Percentiles rank a stretch among this genome's conserved stretches.
phyloP scores from a whole-genome alignment of 2,797 vertebrate genomes.

The Brotula barbata region DNA sequence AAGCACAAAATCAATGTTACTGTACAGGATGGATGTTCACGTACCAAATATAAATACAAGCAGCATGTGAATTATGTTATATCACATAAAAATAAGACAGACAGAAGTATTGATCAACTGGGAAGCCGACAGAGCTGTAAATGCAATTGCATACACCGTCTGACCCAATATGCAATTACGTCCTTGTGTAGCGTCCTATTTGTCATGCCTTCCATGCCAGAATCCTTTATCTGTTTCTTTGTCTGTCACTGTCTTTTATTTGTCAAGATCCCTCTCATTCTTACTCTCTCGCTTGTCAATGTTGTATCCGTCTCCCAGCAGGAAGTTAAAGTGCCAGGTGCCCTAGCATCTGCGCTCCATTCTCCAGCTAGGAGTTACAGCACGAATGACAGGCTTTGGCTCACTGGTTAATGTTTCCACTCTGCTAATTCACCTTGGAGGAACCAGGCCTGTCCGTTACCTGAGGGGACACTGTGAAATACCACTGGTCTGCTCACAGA shows the following conservation, averaged over 20 bases:
- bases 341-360: constrained; percentile 72
- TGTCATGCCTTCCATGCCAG: constrained; percentile 21
- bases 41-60: constrained; percentile 6
- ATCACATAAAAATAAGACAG: background rate
- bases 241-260: constrained; percentile 34
- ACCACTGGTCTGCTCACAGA: background rate
- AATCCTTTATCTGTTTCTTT: constrained; percentile 14
- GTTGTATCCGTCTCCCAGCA: constrained; percentile 57
- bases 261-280: constrained; percentile 34
- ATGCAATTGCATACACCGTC: background rate
- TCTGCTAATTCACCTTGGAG: constrained; percentile 50
- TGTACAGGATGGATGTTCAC: background rate
- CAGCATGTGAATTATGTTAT: background rate
- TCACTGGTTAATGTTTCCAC: constrained; percentile 51
- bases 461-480: constrained; percentile 10
- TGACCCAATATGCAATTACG: background rate
- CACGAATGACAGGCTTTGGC: constrained; percentile 62
- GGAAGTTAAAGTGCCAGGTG: constrained; percentile 76
- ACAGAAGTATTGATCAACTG: background rate
- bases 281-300: constrained; percentile 17
- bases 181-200: constrained; percentile 4
- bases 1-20: constrained; percentile 12
- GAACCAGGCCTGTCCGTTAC: constrained; percentile 33
- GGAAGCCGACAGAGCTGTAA: background rate
- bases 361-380: constrained; percentile 61